These are phyloP conservation scores for Phyllostomus hastatus DNA, from an alignment of 2,113 vertebrate genomes.

Conservation along the genomic window DNA sequence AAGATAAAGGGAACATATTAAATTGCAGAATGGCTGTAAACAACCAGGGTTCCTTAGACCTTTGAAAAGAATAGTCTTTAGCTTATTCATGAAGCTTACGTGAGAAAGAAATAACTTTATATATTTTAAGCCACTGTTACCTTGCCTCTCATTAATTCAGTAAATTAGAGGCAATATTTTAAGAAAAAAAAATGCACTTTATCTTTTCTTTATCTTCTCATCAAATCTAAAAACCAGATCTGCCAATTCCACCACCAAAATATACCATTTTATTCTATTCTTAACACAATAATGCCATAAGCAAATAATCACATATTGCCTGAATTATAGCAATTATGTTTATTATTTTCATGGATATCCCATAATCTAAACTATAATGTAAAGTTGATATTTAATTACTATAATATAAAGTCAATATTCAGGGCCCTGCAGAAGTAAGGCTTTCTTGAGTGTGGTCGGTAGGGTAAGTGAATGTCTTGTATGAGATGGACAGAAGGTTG, in stretches of 20 bases:
- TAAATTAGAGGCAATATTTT: too few species aligned
- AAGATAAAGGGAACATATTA: not conserved
- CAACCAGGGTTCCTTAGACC: not conserved
- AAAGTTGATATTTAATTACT: not conserved
- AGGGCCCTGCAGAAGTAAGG: too few species aligned
- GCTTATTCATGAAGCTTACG: not conserved
- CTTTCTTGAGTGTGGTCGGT: too few species aligned
- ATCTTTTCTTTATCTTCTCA: not conserved
- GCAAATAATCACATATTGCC: not conserved
- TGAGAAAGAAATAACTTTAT: not conserved
- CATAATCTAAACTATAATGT: not conserved
- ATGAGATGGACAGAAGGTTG: too few species aligned
- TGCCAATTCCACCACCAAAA: not conserved
- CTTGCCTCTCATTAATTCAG: not conserved
- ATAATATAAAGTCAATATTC: not conserved
- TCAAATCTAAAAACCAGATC: not conserved
- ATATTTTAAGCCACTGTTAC: not conserved
- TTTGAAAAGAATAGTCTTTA: not conserved
- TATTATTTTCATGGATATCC: not conserved
- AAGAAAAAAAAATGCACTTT: not conserved
- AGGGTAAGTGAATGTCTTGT: too few species aligned
- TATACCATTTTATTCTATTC: not conserved
- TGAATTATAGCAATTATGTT: not conserved
- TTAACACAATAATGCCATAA: not conserved
- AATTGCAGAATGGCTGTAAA: not conserved